Conservation (phyloP, 1,140 invertebrate genomes). For the Stenopsyche tienmushanensis region DNA sequence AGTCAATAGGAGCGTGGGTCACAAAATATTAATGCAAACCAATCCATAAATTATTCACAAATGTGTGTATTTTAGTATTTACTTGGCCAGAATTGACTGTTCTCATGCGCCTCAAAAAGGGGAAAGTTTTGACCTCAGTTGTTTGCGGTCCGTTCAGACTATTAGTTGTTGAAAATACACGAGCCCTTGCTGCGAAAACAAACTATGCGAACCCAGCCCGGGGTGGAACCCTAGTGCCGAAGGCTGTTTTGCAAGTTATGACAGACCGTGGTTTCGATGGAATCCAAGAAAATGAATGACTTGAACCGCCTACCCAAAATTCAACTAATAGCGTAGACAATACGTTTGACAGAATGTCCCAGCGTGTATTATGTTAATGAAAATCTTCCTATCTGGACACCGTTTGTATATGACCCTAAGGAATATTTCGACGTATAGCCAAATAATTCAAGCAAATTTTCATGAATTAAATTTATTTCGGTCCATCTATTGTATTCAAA, state of each 20-base stretch:
- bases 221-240: background rate
- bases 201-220: conserved; percentile 1
- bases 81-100: conserved; percentile 1
- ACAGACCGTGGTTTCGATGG: conserved; percentile 3
- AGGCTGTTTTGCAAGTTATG: background rate
- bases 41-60: too few species aligned
- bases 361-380: too few species aligned
- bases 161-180: background rate
- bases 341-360: too few species aligned
- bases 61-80: too few species aligned
- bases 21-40: too few species aligned
- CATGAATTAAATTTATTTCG: too few species aligned
- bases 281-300: conserved; percentile 9
- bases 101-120: background rate
- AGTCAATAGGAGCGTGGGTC: too few species aligned
- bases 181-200: conserved; percentile 4
- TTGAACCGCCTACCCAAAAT: background rate
- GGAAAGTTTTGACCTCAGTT: conserved; percentile 2
- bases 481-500: too few species aligned
- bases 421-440: too few species aligned
- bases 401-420: too few species aligned
- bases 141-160: conserved; percentile 7
- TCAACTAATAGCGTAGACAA: background rate
- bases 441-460: too few species aligned
- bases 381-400: too few species aligned